Evolutionary conservation across 2,113 vertebrate genomes (phyloP).

Genomic region (Talpa occidentalis): DNA sequence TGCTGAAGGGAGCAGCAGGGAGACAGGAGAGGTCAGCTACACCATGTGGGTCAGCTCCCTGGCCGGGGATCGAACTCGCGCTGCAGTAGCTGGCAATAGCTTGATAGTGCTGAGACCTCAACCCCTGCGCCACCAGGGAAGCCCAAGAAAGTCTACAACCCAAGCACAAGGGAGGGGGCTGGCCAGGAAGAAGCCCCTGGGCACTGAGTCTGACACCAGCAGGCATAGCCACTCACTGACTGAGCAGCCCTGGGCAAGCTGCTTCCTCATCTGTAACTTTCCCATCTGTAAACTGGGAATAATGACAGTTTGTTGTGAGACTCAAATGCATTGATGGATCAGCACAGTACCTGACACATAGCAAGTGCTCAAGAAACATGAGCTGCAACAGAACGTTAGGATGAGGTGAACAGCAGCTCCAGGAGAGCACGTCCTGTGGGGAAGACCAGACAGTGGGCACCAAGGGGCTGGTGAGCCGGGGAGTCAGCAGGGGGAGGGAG

Average conservation of each 20-base stretch:
- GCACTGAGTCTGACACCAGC: not conserved
- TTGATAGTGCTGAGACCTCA: too few species aligned
- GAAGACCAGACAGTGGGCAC: not conserved
- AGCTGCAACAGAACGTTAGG: not conserved
- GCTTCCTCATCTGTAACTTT: not conserved
- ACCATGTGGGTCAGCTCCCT: too few species aligned
- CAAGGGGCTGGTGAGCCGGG: not conserved
- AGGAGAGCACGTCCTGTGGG: not conserved
- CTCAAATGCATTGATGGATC: not conserved
- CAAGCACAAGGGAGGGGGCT: not conserved
- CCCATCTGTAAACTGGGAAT: not conserved
- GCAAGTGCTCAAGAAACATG: conserved; percentile 6
- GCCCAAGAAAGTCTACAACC: not conserved
- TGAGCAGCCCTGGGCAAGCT: not conserved
- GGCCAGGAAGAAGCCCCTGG: not conserved
- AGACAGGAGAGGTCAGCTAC: too few species aligned
- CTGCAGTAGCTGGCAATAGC: too few species aligned
- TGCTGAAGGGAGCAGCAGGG: too few species aligned
- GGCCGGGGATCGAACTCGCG: too few species aligned
- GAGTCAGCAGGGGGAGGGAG: not conserved
- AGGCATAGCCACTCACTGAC: not conserved
- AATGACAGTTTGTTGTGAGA: conserved; percentile 6
- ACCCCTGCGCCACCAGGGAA: too few species aligned
- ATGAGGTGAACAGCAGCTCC: not conserved
- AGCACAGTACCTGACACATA: not conserved